Evolutionary conservation across 2,113 vertebrate species (phyloP).

Genomic region (Erythrocercus mccallii): DNA sequence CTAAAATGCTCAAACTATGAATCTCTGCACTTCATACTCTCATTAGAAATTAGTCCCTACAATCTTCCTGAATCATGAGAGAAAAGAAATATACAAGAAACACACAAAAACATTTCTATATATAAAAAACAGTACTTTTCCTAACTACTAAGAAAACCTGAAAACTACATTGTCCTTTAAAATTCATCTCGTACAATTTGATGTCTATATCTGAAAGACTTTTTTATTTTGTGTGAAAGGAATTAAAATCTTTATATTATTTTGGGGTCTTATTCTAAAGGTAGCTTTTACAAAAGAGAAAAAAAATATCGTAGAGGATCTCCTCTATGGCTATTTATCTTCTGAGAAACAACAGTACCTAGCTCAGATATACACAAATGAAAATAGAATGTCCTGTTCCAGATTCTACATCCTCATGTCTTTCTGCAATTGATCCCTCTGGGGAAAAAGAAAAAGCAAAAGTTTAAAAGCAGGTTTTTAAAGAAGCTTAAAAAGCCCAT

Average conservation of each 20-base stretch:
- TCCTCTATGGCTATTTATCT: background rate
- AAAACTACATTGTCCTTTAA: background rate
- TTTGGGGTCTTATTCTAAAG: background rate
- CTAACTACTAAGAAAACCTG: background rate
- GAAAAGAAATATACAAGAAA: background rate
- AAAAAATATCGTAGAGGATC: background rate
- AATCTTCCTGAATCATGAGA: background rate
- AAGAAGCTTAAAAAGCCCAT: background rate
- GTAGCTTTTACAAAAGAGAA: background rate
- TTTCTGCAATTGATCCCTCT: background rate
- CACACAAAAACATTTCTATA: background rate
- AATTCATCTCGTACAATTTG: background rate
- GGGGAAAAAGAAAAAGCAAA: too few relatives aligned
- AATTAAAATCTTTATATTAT: background rate
- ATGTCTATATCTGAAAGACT: background rate
- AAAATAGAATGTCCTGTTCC: background rate
- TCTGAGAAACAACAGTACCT: background rate
- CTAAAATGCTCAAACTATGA: background rate
- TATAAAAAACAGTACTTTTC: background rate
- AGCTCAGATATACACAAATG: background rate
- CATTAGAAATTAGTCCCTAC: background rate
- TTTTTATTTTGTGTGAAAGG: background rate
- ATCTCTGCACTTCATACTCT: background rate
- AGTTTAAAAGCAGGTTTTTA: background rate
- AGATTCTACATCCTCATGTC: background rate